phyloP scores from a whole-genome alignment of 2,888 invertebrate species.

The Agrilus biguttatus region DNA sequence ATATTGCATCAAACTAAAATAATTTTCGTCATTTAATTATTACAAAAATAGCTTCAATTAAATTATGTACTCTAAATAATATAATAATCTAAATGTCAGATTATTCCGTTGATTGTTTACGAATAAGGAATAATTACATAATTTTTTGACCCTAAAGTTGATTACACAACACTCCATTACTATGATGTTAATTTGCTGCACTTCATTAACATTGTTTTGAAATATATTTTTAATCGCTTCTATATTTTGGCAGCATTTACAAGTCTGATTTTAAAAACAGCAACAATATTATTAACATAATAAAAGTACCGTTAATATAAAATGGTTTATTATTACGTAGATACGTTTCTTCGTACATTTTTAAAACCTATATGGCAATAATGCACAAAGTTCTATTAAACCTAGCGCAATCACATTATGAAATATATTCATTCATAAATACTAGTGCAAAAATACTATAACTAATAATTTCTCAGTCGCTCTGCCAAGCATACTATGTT shows the following conservation, averaged over 20 bases:
- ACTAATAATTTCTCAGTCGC: conserved; percentile 19
- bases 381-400: conserved; percentile 13
- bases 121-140: background rate
- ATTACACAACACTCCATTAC: too few species aligned
- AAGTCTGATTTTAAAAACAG: too few species aligned
- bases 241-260: too few species aligned
- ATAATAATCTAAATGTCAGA: too few species aligned
- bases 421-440: conserved; percentile 26
- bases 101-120: too few species aligned
- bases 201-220: too few species aligned
- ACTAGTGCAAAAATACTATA: conserved; percentile 34
- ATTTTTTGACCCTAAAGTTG: background rate
- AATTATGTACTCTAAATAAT: too few species aligned
- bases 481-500: conserved; percentile 16
- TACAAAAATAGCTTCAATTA: too few species aligned
- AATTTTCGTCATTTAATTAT: too few species aligned
- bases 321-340: conserved; percentile 14
- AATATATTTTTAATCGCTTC: too few species aligned
- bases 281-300: background rate
- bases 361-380: conserved; percentile 14
- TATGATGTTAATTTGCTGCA: too few species aligned
- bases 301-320: conserved; percentile 10
- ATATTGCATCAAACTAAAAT: too few species aligned
- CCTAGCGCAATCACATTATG: conserved; percentile 27
- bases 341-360: conserved; percentile 14